Evolutionary conservation across 2,113 vertebrate species (phyloP), one percentile per base, ranked within the genome.

Genomic region (Pseudois nayaur): DNA sequence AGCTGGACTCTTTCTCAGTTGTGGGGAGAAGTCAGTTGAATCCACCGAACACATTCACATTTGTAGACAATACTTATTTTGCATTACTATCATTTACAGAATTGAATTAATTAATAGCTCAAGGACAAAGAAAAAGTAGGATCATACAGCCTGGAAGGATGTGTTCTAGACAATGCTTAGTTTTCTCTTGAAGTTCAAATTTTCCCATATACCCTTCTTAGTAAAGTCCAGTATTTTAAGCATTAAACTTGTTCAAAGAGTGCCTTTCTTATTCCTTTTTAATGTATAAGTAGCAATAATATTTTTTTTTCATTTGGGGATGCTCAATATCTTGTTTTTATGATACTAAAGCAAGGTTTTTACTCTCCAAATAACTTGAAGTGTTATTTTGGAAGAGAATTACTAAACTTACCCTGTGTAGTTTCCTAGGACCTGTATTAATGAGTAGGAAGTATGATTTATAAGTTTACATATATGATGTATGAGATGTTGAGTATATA

Each of bases 341-440:
- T 96, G 79, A 97, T 96, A 97, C 92, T 97, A 97, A 97, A 86
- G 84, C 92, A 90, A 96, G 81, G 96, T 98, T 97, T 79, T 90
- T 96, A 97, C 91, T 95, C 5, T 93, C n/a, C 43, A 88, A 76
- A 92, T 76, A 94, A 67, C 94, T 89, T 96, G 15, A 97, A 97
- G 96, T 95, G 62, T 85, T 96, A 96, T 96, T 95, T 97, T 92
- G 92, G 25, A 93, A 95, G 55, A 94, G 14, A 94, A 87, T 90
- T 64, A 64, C 19, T 94, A 36, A 84, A 91, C 23, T 86, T 87
- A 89, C 17, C 50, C 50, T 54, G 9, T 54, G 33, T 60, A 29
- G 12, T 60, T 60, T 60, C 59, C 12, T 62, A 71, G 40, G 50
- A 54, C 64, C 31, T 93, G 33, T 78, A 36, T 91, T 83, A 91